A percentile compares a stretch with the other conserved stretches of the same genome.
phyloP scores from a whole-genome alignment of 2,888 invertebrate species.

The Nomada ruficornis region DNA sequence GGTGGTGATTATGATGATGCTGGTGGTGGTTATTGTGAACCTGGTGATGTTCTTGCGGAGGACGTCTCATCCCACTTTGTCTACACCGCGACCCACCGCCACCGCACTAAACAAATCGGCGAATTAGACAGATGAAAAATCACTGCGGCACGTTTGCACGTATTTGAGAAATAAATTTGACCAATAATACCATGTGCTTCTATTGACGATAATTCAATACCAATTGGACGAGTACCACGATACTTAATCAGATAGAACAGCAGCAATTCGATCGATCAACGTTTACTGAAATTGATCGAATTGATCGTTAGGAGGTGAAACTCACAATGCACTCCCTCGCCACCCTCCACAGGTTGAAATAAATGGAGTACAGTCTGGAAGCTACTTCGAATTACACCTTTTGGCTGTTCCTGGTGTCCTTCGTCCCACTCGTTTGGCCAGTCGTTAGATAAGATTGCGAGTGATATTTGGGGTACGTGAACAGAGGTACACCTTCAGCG shows the following conservation, averaged over 20 bases:
- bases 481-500: no score
- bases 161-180: not conserved
- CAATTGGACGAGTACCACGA: not conserved
- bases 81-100: conserved; percentile 84
- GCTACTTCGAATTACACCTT: conserved; percentile 47
- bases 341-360: conserved; percentile 85
- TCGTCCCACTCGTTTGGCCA: not conserved
- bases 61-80: conserved; percentile 84
- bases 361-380: conserved; percentile 78
- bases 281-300: not conserved
- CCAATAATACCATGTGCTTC: conserved; percentile 8
- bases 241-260: no score
- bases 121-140: conserved; percentile 7
- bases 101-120: conserved; percentile 79
- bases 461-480: no score
- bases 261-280: not conserved
- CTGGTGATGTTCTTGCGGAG: conserved; percentile 82
- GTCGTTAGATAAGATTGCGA: not conserved
- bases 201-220: not conserved
- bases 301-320: conserved; percentile 54
- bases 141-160: no score
- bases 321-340: conserved; percentile 85
- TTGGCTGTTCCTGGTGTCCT: not conserved
- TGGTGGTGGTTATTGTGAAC: conserved; percentile 68
- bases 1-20: conserved; percentile 71